Base-by-base conservation (phyloP, 2,888 invertebrate genomes). In the Calameuta pallipes region DNA sequence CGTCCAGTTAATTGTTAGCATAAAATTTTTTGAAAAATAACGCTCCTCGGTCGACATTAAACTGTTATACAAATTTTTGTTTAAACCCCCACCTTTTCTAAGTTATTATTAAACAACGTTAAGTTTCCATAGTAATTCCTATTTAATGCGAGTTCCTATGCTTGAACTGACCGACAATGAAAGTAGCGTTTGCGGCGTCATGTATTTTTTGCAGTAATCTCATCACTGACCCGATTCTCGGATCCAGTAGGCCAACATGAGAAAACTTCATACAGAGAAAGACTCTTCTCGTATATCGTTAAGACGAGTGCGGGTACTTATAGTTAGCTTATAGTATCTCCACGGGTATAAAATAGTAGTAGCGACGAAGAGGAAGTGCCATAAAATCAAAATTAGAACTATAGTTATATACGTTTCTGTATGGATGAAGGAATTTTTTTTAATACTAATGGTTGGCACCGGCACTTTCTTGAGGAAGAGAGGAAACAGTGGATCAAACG, bases 191-290 rank as follows among this genome's bases (percentile, higher is more conserved):
- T 78, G 84, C 83, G 79, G 75, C 83, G 82, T 83, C 83, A 83
- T 84, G 84, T 82, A 86, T 36, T 88, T 88, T 90, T 91, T 89
- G 89, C 88, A 87, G 87, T 88, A 87, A 87, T 86, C 84, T 81
- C 82, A 82, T 81, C 85, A 84, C 84, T 88, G 89, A 90, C 90
- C 91, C 86, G 86, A 89, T 91, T 90, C 87, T 86, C 87, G 86
- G 85, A 86, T 86, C 83, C 87, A 89, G 89, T 89, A 90, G 89
- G 89, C 88, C 90, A 88, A 74, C 35, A 34, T 30, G 74, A 74
- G 74, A 30, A 74, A 74, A 74, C 71, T 34, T 31, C 71, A 71
- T 34, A 4, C 71, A 31, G 71, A 34, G 71, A 71, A 56, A 56
- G 56, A 56, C 56, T 56, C 56, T 56, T 56, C 56, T 56, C 15